These are phyloP conservation scores for Psittacula derbiana DNA, from an alignment of 2,797 vertebrate genomes.

Conservation along the genomic window DNA sequence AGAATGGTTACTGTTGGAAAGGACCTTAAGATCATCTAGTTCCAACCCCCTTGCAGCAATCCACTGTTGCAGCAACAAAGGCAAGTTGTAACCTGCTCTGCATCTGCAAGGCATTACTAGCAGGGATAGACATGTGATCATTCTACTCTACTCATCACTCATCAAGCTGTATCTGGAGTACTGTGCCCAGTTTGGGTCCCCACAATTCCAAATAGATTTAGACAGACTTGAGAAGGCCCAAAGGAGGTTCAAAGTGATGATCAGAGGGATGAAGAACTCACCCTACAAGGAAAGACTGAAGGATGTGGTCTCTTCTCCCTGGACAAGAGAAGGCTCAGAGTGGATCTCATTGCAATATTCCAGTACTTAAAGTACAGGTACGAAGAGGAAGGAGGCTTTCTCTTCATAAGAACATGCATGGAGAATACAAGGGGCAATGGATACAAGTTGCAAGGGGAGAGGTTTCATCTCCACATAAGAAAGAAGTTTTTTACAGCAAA, in stretches of 20 bases:
- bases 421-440: background rate
- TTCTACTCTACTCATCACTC: background rate
- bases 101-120: background rate
- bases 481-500: background rate
- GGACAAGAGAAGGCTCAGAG: background rate
- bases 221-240: background rate
- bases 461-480: background rate
- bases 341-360: background rate
- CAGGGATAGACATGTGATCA: background rate
- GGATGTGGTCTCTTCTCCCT: background rate
- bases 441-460: background rate
- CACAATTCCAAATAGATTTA: background rate
- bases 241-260: background rate
- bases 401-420: background rate
- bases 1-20: background rate
- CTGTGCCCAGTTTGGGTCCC: background rate
- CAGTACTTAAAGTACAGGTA: background rate
- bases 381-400: background rate
- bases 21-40: background rate
- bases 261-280: background rate
- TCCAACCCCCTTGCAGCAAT: background rate
- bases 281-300: background rate
- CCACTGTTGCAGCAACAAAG: fast-evolving
- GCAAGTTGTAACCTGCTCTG: background rate
- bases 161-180: background rate